Evolutionary conservation across 2,888 invertebrate genomes (phyloP), one percentile per base, ranked within the genome.

Genomic region (Syritta pipiens): DNA sequence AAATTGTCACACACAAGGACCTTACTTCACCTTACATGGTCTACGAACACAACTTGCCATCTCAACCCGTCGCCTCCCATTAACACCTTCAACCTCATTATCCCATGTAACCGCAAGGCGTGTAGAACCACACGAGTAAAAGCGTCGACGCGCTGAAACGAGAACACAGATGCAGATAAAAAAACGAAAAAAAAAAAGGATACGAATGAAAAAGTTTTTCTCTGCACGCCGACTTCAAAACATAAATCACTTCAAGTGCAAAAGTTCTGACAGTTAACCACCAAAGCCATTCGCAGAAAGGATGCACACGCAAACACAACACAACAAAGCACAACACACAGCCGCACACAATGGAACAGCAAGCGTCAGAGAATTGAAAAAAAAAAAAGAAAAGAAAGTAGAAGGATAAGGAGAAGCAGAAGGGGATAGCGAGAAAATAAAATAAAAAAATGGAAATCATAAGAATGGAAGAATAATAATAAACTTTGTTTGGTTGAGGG

Each of bases 251-350:
- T 81, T 82, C 83, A 83, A 85, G 84, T 84, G 84, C 82, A 84
- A 85, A 85, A 85, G 84, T 84, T 85, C 84, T 85, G 85, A 85
- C 85, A 85, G 84, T 85, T 84, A 81, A 75, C 77, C 81, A 79
- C 77, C 76, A 81, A 82, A 79, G 57, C 79, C 74, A 74, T 79
- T 74, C 79, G 46, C 57, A 74, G 55, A 74, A 79, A 74, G 72
- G 79, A 74, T 74, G 68, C 79, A 74, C 60, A 79, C 65, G 49
- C 44, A 67, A 68, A 74, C 55, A 57, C 49, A 44, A 2, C 22
- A 12, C 57, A 57, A 57, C 24, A 35, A 42, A 63, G 49, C 24
- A 37, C 62, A 51, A 19, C 14, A 68, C 35, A 68, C 22, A 35
- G 17, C 9, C 22, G 42, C 24, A 62, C 28, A 76, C 57, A 79